Percentiles rank a stretch among this genome's conserved stretches.
Conservation (phyloP, 2,797 vertebrate species). For the Darevskia mixta region DNA sequence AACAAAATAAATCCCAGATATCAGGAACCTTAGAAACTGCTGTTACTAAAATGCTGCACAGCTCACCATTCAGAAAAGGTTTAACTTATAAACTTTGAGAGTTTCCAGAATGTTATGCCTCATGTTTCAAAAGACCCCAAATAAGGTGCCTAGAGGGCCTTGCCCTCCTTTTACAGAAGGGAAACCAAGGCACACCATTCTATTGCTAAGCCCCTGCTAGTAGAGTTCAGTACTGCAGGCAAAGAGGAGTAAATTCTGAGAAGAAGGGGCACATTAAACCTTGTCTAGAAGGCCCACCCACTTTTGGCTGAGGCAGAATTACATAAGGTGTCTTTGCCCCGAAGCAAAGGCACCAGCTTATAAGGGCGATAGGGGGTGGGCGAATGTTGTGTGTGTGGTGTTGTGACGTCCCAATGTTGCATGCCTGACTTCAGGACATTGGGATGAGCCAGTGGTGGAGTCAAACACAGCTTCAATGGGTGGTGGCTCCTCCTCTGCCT, state of each 20-base stretch:
- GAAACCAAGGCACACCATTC: neutral
- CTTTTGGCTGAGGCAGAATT: no score
- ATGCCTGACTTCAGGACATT: no score
- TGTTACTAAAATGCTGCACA: neutral
- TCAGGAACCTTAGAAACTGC: neutral
- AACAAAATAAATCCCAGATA: conserved; percentile 15
- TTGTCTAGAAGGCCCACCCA: neutral
- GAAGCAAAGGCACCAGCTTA: no score
- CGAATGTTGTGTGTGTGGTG: no score
- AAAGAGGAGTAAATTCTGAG: no score
- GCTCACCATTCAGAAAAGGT: neutral
- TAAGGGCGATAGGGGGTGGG: no score
- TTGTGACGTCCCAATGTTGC: no score
- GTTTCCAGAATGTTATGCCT: neutral
- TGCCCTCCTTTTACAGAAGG: neutral
- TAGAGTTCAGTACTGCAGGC: neutral
- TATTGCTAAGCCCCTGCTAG: neutral
- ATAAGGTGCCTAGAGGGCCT: neutral
- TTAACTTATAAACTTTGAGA: neutral
- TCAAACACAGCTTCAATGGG: no score
- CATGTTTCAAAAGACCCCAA: neutral
- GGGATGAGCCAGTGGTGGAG: no score
- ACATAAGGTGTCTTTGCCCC: neutral
- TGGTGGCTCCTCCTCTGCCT: no score
- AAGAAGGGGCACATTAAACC: neutral